Percentiles rank a stretch among this genome's conserved stretches.
Conservation (phyloP, 2,113 vertebrate species). For the Cyphomyrus plagiostoma region DNA sequence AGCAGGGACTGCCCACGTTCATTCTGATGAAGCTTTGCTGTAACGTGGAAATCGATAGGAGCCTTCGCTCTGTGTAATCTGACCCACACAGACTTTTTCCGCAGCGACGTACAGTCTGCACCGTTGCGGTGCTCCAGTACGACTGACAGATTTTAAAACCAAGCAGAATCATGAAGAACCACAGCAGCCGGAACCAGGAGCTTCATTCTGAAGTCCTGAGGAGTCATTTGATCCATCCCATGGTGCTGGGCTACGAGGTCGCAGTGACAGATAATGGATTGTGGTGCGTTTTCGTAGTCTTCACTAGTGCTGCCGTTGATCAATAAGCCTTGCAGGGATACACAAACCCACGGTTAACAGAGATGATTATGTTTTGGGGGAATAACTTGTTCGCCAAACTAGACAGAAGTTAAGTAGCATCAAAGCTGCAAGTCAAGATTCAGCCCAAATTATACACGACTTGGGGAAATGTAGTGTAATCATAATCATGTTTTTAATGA, state of each 20-base stretch:
- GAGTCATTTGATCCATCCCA: neutral
- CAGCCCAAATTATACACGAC: neutral
- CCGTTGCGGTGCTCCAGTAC: neutral
- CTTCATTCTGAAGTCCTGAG: neutral
- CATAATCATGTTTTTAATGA: neutral
- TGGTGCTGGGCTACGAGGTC: neutral
- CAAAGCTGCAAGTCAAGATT: neutral
- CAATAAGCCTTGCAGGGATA: neutral
- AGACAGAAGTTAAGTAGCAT: neutral
- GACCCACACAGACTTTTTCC: neutral
- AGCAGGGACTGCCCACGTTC: neutral
- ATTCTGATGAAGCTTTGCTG: neutral
- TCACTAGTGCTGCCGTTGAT: neutral
- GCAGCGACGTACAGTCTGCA: neutral
- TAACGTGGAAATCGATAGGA: conserved; percentile 14
- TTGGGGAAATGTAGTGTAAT: neutral
- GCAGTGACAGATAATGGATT: neutral
- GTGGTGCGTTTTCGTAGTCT: neutral
- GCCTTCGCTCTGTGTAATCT: neutral
- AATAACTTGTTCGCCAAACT: neutral
- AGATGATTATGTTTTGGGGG: neutral
- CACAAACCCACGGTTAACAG: neutral
- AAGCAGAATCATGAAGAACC: neutral
- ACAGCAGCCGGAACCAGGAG: neutral
- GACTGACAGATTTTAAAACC: neutral